Evolutionary conservation across 2,888 invertebrate species (phyloP).

Genomic region (Pseudococcus jackbeardsleyi): DNA sequence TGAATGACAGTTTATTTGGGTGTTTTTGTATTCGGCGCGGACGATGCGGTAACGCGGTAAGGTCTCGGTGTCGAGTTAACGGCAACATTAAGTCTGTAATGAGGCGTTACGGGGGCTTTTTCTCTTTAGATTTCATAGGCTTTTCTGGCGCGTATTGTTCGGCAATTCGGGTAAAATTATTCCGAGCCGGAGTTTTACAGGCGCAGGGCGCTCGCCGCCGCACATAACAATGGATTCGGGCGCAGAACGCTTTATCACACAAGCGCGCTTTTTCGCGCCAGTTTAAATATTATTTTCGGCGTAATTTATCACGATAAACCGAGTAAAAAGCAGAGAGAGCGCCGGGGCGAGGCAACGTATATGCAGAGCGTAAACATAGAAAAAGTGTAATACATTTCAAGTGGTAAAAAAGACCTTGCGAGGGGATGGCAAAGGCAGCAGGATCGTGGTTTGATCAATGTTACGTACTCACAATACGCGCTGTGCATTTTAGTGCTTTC

Average conservation of each 20-base stretch:
- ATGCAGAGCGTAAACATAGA: not conserved
- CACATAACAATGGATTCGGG: slow-evolving; percentile 9
- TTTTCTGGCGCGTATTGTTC: slow-evolving; percentile 31
- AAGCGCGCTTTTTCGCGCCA: slow-evolving; percentile 30
- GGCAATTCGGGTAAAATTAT: slow-evolving; percentile 42
- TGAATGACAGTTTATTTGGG: slow-evolving; percentile 56
- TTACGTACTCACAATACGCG: not conserved
- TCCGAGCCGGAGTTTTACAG: not conserved
- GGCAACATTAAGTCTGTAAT: slow-evolving; percentile 55
- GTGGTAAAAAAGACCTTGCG: not conserved
- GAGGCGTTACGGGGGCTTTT: slow-evolving; percentile 52
- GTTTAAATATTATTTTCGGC: slow-evolving; percentile 50
- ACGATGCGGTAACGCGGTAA: not conserved
- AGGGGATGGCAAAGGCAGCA: not conserved
- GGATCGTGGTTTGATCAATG: not conserved
- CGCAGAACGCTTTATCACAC: slow-evolving; percentile 34
- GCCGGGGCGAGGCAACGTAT: not conserved
- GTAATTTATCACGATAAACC: slow-evolving; percentile 50
- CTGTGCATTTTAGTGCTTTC: not conserved
- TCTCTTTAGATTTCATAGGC: slow-evolving; percentile 49
- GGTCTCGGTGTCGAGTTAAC: slow-evolving; percentile 29
- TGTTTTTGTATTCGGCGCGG: slow-evolving; percentile 42
- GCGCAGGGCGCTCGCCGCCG: not conserved
- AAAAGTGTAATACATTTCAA: slow-evolving; percentile 26
- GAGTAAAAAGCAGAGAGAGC: not conserved